A percentile compares a stretch with the other conserved stretches of the same genome.
Evolutionary conservation across 2,888 invertebrate genomes (phyloP).

Genomic region (Xylocampa areola): DNA sequence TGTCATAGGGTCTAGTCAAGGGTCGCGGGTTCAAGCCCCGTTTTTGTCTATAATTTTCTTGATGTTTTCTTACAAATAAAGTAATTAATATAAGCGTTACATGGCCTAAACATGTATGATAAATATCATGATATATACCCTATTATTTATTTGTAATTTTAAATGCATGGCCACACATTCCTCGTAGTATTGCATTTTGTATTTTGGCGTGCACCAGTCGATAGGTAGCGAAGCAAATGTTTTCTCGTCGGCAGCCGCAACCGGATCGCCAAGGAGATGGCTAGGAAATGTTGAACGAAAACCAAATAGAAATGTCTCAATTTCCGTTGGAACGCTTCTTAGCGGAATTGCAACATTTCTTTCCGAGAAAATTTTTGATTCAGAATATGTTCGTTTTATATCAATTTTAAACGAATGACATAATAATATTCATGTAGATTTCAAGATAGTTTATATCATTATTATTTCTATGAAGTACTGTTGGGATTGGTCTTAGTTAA

Average conservation of each 20-base stretch:
- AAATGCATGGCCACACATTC: conserved; percentile 1
- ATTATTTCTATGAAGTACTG: background rate
- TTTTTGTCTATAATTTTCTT: too few species aligned
- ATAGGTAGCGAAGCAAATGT: conserved; percentile 69
- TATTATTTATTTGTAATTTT: background rate
- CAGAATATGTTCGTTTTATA: conserved; percentile 68
- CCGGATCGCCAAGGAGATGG: conserved; percentile 78
- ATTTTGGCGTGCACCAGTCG: conserved; percentile 54
- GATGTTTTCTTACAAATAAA: too few species aligned
- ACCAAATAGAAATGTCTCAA: conserved; percentile 87
- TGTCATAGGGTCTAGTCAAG: too few species aligned
- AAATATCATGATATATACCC: too few species aligned
- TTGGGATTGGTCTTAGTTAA: too few species aligned
- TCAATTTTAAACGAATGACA: conserved; percentile 48
- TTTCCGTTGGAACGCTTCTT: conserved; percentile 81
- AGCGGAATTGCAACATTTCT: conserved; percentile 72
- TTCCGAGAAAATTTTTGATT: conserved; percentile 68
- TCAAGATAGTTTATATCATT: conserved; percentile 1
- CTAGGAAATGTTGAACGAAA: conserved; percentile 81
- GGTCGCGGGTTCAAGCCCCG: too few species aligned
- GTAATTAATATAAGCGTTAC: too few species aligned
- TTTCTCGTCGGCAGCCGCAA: conserved; percentile 70
- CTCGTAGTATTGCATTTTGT: conserved; percentile 35
- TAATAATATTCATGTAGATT: conserved; percentile 26
- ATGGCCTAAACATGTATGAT: too few species aligned